phyloP scores from a whole-genome alignment of 2,888 invertebrate genomes.

The Andrena flavipes region DNA sequence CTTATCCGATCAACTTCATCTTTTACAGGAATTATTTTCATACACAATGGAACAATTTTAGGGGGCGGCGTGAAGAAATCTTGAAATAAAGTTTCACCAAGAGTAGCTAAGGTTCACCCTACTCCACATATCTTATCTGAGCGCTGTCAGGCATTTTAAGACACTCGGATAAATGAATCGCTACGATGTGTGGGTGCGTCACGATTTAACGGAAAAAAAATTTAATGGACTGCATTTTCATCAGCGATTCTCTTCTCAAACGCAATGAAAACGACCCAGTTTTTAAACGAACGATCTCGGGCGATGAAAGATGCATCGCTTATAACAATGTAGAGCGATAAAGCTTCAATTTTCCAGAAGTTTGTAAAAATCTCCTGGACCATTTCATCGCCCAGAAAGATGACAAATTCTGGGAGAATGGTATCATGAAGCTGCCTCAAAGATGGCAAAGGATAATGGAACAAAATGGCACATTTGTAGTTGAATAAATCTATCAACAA shows the following conservation, averaged over 20 bases:
- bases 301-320: constrained; percentile 37
- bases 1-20: too few species aligned
- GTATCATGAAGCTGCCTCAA: constrained; percentile 8
- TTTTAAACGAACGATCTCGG: constrained; percentile 23
- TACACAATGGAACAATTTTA: too few species aligned
- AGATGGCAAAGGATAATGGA: constrained; percentile 21
- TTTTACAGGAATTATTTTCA: too few species aligned
- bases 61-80: too few species aligned
- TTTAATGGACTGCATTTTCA: constrained; percentile 12
- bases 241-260: constrained; percentile 21
- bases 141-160: constrained; percentile 18
- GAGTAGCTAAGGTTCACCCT: too few species aligned
- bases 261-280: constrained; percentile 26
- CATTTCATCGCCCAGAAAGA: constrained; percentile 18
- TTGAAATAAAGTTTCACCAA: too few species aligned
- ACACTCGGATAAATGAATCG: constrained; percentile 16
- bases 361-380: constrained; percentile 1
- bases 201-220: constrained; percentile 17
- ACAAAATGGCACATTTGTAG: background rate
- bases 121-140: constrained; percentile 3
- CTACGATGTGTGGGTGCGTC: constrained; percentile 27
- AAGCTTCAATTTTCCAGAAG: constrained; percentile 7
- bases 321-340: constrained; percentile 33
- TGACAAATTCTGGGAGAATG: background rate
- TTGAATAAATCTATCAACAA: background rate